Evolutionary conservation across 2,888 invertebrate genomes (phyloP).

Genomic region (Leucozona laternaria): DNA sequence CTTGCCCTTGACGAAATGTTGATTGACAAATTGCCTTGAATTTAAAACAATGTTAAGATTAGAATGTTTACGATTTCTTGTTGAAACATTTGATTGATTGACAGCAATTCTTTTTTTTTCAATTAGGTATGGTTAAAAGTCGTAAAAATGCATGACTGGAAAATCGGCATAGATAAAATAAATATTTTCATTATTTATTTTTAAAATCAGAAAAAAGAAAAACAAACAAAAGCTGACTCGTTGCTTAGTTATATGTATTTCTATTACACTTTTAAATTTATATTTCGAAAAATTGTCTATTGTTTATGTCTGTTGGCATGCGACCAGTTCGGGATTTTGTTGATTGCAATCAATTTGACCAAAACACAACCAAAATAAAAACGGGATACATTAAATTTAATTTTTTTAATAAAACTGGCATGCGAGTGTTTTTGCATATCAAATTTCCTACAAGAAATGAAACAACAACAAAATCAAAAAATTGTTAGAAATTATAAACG

Average conservation of each 20-base stretch:
- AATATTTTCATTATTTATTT: neutral
- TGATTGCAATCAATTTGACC: neutral
- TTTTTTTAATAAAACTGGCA: neutral
- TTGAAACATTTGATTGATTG: slow-evolving; percentile 19
- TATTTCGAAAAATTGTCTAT: neutral
- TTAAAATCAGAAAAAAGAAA: slow-evolving; percentile 4
- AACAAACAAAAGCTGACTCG: neutral
- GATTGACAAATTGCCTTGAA: slow-evolving; percentile 29
- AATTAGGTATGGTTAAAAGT: neutral
- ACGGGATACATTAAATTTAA: neutral
- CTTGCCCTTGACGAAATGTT: neutral
- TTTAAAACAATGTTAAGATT: slow-evolving; percentile 7
- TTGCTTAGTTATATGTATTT: neutral
- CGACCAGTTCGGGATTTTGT: neutral
- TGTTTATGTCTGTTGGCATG: slow-evolving; percentile 6
- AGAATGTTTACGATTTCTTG: neutral
- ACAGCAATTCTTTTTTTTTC: neutral
- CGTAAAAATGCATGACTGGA: neutral
- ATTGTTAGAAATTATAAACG: no score
- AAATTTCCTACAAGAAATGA: neutral
- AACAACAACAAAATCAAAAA: neutral
- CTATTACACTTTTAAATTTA: slow-evolving; percentile 12
- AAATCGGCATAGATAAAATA: neutral
- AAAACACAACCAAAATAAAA: neutral
- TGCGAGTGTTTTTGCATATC: neutral